Base-by-base conservation (phyloP, 2,797 vertebrate species). In the Rhodeus uyekii region DNA sequence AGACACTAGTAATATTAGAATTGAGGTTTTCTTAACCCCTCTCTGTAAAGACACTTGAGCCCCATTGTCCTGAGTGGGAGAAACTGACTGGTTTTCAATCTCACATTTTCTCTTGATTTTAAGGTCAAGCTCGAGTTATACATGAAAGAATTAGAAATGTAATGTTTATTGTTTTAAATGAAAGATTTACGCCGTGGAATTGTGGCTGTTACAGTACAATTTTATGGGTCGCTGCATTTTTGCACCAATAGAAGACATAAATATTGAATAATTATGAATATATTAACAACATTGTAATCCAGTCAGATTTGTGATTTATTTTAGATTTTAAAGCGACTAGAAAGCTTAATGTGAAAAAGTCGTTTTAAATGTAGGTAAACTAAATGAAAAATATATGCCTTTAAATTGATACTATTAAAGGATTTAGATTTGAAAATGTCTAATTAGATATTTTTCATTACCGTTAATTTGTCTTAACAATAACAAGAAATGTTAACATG, bases 91-190 rank as follows among this genome's bases (percentile, higher is more conserved):
- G 16, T 38, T 74, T 73, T 75, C n/a, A 75, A 75, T 12, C 72
- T 76, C 74, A 74, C 48, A 74, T 55, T 55, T 55, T 74, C 32
- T 38, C 32, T 38, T 74, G 16, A 18, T 22, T 61, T 76, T 61
- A 60, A 29, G 61, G 9, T 3, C n/a, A 53, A 9, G 19, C 27
- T 24, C 19, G 22, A 27, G 7, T 19, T 39, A 9, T 34, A 55
- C 38, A 55, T 55, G 29, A 71, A 22, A 22, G 0, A 24, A 36
- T 55, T 7, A 36, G 2, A 55, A 24, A 32, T 18, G 2, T 48
- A 29, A 8, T 44, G 38, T 46, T 44, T 46, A 46, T 46, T 46
- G 44, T 7, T 44, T 9, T 64, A 12, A 36, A 34, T 44, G 1
- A 22, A 18, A 32, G 5, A 12, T 19, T 32, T 22, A 29, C 27